phyloP scores from a whole-genome alignment of 1,140 invertebrate genomes.

The Magallana gigas region DNA sequence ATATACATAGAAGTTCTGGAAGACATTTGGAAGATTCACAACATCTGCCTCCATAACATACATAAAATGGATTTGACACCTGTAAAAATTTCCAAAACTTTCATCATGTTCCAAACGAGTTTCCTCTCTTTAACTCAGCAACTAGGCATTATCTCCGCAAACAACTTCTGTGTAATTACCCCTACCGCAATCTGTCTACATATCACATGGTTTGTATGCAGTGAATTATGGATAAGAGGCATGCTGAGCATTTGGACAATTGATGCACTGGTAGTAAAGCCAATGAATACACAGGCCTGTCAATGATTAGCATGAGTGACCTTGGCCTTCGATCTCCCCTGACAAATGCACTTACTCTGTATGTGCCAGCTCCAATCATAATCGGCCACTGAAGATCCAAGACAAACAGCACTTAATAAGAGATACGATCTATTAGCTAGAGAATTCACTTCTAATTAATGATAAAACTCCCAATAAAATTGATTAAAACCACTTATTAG shows the following conservation, averaged over 20 bases:
- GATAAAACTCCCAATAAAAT: no score
- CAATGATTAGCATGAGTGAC: background rate
- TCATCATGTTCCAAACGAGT: background rate
- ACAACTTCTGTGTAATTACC: background rate
- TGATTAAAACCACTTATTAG: no score
- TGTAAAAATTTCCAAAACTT: no score
- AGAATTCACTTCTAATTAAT: no score
- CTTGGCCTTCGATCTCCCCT: background rate
- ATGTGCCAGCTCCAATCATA: constrained; percentile 6
- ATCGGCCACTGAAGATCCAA: background rate
- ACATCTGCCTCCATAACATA: no score
- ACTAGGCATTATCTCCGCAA: background rate
- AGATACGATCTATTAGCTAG: background rate
- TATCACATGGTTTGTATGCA: constrained; percentile 26
- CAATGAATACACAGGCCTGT: background rate
- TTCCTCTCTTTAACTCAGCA: background rate
- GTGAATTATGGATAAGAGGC: background rate
- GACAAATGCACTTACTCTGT: background rate
- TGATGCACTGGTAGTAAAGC: background rate
- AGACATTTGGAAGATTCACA: no score
- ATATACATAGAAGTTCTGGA: no score
- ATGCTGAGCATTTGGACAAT: background rate
- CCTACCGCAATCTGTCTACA: background rate
- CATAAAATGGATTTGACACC: no score
- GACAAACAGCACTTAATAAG: background rate